Evolutionary conservation across 2,888 invertebrate genomes (phyloP).

Genomic region (Mesorhabditis sp.): DNA sequence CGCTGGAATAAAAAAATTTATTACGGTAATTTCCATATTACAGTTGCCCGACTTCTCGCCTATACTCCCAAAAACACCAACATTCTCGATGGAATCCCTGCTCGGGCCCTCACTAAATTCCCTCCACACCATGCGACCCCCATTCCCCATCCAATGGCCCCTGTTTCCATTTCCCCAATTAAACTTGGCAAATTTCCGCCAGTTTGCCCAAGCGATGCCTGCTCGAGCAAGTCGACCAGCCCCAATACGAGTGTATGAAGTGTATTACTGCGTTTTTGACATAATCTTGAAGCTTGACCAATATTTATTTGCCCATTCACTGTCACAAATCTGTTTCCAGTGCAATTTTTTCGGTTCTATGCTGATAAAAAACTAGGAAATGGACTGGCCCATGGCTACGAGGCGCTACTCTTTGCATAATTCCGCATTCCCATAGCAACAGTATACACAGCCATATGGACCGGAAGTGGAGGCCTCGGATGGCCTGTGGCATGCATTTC

Average conservation of each 20-base stretch:
- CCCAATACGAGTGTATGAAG: background rate
- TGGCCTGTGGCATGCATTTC: too few relatives aligned
- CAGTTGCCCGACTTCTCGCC: conserved; percentile 3
- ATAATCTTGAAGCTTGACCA: too few relatives aligned
- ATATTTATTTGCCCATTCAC: too few relatives aligned
- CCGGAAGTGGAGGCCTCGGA: too few relatives aligned
- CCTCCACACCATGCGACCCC: background rate
- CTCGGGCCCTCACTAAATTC: conserved; percentile 17
- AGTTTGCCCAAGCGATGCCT: background rate
- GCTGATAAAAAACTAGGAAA: too few relatives aligned
- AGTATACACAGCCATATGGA: too few relatives aligned
- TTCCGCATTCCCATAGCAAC: too few relatives aligned
- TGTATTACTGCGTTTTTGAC: too few relatives aligned
- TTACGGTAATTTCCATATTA: background rate
- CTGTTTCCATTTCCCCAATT: background rate
- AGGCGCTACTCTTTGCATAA: too few relatives aligned
- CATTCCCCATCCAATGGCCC: conserved; percentile 6
- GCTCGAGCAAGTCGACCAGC: background rate
- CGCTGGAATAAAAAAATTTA: conserved; percentile 1
- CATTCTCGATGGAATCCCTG: conserved; percentile 28
- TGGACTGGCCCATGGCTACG: too few relatives aligned
- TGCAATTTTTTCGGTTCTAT: too few relatives aligned
- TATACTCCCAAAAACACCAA: conserved; percentile 7
- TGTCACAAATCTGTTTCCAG: too few relatives aligned
- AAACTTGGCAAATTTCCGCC: background rate